phyloP scores from a whole-genome alignment of 1,140 invertebrate species.

The Cylas formicarius region DNA sequence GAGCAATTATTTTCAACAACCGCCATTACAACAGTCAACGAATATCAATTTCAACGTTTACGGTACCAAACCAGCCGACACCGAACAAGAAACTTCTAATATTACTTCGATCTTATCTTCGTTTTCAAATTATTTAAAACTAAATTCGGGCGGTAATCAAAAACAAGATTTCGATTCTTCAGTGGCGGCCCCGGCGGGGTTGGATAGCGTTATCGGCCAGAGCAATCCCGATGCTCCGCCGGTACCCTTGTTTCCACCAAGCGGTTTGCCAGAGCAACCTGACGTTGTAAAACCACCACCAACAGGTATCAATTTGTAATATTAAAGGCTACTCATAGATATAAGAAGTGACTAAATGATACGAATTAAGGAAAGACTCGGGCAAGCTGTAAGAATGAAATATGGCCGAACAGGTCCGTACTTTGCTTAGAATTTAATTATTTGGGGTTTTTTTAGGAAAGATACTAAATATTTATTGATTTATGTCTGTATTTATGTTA shows the following conservation, averaged over 20 bases:
- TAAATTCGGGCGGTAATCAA: slow-evolving; percentile 6
- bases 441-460: too few species aligned
- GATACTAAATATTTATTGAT: too few species aligned
- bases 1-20: slow-evolving; percentile 9
- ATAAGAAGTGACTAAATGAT: too few species aligned
- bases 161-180: not conserved
- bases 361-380: too few species aligned
- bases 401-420: too few species aligned
- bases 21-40: slow-evolving; percentile 1
- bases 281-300: not conserved
- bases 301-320: not conserved
- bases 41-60: not conserved
- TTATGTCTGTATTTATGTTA: too few species aligned
- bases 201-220: slow-evolving; percentile 15
- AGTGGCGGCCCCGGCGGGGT: slow-evolving; percentile 18
- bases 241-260: slow-evolving; percentile 20
- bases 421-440: too few species aligned
- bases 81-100: slow-evolving; percentile 13
- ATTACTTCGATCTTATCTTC: slow-evolving; percentile 26
- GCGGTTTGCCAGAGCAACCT: slow-evolving; percentile 3
- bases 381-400: slow-evolving; percentile 8
- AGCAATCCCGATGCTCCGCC: slow-evolving; percentile 13
- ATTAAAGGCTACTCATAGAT: too few species aligned
- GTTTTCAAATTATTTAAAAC: slow-evolving; percentile 26
- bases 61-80: not conserved